Conservation (phyloP, 2,113 vertebrate genomes). For the Syrmaticus mikado region DNA sequence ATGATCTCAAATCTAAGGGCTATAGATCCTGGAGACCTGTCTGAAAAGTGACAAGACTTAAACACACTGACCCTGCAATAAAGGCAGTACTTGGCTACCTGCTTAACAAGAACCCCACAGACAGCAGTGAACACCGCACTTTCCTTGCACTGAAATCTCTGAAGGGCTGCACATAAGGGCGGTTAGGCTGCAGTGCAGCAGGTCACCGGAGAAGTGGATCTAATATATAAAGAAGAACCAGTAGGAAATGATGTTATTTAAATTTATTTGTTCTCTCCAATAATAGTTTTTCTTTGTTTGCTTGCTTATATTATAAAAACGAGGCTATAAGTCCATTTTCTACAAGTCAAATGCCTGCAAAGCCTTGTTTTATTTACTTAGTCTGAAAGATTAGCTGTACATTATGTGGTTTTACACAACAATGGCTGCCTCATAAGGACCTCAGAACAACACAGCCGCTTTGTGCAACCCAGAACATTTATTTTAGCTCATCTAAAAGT, state of each 20-base stretch:
- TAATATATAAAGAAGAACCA: background rate
- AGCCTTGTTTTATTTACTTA: background rate
- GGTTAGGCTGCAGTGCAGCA: background rate
- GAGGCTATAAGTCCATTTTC: accelerated
- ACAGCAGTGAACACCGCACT: background rate
- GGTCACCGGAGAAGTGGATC: background rate
- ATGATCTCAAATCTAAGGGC: background rate
- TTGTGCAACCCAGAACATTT: background rate
- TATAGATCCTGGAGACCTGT: background rate
- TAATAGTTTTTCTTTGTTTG: background rate
- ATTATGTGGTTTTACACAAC: accelerated
- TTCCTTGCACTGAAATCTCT: background rate
- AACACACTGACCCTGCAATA: background rate
- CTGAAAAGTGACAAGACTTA: background rate
- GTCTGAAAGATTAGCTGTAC: background rate
- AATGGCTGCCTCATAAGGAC: background rate
- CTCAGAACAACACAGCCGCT: background rate
- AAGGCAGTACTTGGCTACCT: background rate
- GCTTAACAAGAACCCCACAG: background rate
- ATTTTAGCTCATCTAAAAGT: background rate
- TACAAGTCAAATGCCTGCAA: background rate
- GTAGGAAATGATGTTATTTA: background rate
- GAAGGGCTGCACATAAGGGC: background rate
- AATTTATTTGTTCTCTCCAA: background rate
- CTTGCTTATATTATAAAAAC: background rate